Base-by-base conservation (phyloP, 2,797 vertebrate species). In the Periparus ater region DNA sequence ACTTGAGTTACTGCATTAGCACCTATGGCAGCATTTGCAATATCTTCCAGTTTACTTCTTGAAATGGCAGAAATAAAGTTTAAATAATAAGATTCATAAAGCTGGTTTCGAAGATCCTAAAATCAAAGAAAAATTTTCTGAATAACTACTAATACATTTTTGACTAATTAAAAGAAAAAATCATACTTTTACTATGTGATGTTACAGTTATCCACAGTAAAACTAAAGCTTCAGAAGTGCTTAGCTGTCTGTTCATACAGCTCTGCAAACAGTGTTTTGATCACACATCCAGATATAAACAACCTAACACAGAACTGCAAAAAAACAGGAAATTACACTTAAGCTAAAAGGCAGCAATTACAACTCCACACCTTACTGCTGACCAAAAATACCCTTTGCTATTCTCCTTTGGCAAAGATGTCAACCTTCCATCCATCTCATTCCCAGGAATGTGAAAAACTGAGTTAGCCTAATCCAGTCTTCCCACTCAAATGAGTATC, bases 1-100 rank as follows among this genome's bases (percentile, higher is more conserved):
- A 99, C 99, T 95, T 99, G 99, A 81, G 96, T 97, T 92, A 99
- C 99, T 34, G 99, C 99, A 96, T 99, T 99, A 38, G 99, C 98
- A 23, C 98, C 98, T 85, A 99, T 98, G 61, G 99, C 99, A 73
- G 99, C 99, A 94, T 99, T 99, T 96, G 99, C 99, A 96, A 99
- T 99, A 97, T 99, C 99, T 98, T 99, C 99, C 95, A 99, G 97
- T 98, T 99, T 99, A 98, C 99, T 99, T 96, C 99, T 98, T 19
- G 99, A 99, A 98, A 99, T 99, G 85, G 99, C 99, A 72, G 99
- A 99, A 98, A 99, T 99, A 97, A 99, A 99, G 97, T 99, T 99
- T 97, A 99, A 98, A 97, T 98, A 99, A 96, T 99, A 99, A 11
- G 98, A 98, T 96, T 99, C 99, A 89, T 99, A 99, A 55, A 99